phyloP scores from a whole-genome alignment of 2,113 vertebrate species.

The Xiphophorus couchianus region DNA sequence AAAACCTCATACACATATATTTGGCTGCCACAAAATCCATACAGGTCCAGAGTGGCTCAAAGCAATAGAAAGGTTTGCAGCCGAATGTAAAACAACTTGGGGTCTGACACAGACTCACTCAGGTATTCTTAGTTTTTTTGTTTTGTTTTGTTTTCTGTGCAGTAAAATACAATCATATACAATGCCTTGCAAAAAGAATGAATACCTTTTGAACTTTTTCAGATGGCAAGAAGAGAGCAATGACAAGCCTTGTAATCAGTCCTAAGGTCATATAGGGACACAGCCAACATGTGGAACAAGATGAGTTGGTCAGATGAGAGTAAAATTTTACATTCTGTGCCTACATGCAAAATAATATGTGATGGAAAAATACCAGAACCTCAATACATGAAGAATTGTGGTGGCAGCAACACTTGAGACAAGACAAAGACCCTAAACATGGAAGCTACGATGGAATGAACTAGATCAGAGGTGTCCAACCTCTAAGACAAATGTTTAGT shows the following conservation, averaged over 20 bases:
- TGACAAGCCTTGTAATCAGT: not conserved
- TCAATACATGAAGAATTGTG: not conserved
- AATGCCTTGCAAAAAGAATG: not conserved
- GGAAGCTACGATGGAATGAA: not conserved
- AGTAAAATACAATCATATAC: not conserved
- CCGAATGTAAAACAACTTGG: too few species aligned
- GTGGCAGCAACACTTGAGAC: not conserved
- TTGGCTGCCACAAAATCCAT: not conserved
- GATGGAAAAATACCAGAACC: not conserved
- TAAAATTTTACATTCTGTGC: not conserved
- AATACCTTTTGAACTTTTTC: not conserved
- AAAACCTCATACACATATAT: conserved; percentile 2
- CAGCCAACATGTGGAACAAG: not conserved
- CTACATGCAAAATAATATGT: not conserved
- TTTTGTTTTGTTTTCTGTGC: not conserved
- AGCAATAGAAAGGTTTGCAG: not conserved
- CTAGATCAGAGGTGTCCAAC: not conserved
- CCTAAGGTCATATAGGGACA: not conserved
- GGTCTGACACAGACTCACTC: not conserved
- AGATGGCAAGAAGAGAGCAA: not conserved
- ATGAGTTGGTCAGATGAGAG: too few species aligned
- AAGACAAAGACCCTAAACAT: not conserved
- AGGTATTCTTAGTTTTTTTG: not conserved
- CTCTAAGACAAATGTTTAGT: too few species aligned
- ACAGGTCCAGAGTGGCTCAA: not conserved